These are phyloP conservation scores for Pao palembangensis DNA, from an alignment of 2,113 vertebrate genomes.

Conservation along the genomic window DNA sequence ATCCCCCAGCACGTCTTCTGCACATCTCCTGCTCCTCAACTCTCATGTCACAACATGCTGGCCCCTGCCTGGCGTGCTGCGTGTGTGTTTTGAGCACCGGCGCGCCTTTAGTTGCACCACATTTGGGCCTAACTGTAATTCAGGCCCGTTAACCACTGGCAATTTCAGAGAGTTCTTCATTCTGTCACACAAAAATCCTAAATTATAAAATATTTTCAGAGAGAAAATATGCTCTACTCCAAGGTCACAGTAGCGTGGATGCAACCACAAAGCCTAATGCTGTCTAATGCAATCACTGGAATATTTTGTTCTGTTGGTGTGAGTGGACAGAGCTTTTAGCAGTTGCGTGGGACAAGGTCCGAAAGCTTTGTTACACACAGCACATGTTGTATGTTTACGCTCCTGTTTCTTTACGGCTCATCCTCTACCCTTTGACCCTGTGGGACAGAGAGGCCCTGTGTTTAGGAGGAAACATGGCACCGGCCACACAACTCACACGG, in stretches of 20 bases:
- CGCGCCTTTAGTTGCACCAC: slow-evolving; percentile 17
- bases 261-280: slow-evolving; percentile 9
- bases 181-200: no score
- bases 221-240: neutral
- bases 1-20: slow-evolving; percentile 9
- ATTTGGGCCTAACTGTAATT: neutral
- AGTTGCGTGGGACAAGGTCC: slow-evolving; percentile 16
- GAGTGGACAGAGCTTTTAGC: neutral
- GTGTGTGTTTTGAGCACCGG: slow-evolving; percentile 22
- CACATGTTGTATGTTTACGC: slow-evolving; percentile 47
- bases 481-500: slow-evolving; percentile 26
- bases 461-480: slow-evolving; percentile 51
- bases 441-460: slow-evolving; percentile 54
- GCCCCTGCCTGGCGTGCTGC: slow-evolving; percentile 9
- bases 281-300: no score
- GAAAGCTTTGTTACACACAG: slow-evolving; percentile 22
- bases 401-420: slow-evolving; percentile 54
- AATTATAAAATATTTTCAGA: slow-evolving; percentile 34
- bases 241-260: slow-evolving; percentile 33
- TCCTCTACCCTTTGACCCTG: slow-evolving; percentile 62
- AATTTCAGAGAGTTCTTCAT: no score
- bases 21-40: slow-evolving; percentile 11
- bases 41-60: slow-evolving; percentile 55
- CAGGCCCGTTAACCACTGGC: no score
- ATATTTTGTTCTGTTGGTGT: no score